Base-by-base conservation (phyloP, 2,888 invertebrate species). In the Chrysomela aeneicollis region DNA sequence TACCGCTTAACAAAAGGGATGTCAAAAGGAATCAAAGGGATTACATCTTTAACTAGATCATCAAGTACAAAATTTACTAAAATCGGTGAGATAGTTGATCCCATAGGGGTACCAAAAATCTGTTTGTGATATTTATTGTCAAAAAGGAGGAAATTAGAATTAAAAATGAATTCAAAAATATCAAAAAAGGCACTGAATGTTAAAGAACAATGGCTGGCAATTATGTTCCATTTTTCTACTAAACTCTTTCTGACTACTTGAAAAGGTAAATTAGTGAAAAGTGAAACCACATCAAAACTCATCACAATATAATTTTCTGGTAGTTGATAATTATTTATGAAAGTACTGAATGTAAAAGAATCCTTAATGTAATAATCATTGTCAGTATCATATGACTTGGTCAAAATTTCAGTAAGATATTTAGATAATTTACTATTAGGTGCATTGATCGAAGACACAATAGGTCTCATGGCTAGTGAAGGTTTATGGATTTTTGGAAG, bases 231-330 rank as follows among this genome's bases (percentile, higher is more conserved):
- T 15, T 42, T 4, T n/a, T 42, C n/a, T 3, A 3, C 3, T 15
- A 42, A 42, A 42, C 15, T 15, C 2, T 1, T 42, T 2, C 2
- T 1, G 2, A 53, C 15, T 26, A 30, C 12, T n/a, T 26, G 17
- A 21, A 53, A 30, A 30, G 53, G 32, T 53, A 30, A 30, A 53
- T 53, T 30, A 21, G 53, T 53, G 18, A 53, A 53, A 1, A 53
- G 26, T 6, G 53, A 30, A 3, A 26, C 26, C 26, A 26, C 26
- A 26, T 26, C 26, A 6, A 26, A 26, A 26, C 26, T 26, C 3
- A 26, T 6, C 26, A 26, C 3, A 5, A 26, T 26, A 26, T 26
- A 26, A 6, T 26, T 6, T 3, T 26, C 6, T 5, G 26, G 26
- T 5, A 26, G 26, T 6, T 26, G 3, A 26, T 26, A 26, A 26